phyloP scores from a whole-genome alignment of 2,113 vertebrate species.

The Petromus typicus region DNA sequence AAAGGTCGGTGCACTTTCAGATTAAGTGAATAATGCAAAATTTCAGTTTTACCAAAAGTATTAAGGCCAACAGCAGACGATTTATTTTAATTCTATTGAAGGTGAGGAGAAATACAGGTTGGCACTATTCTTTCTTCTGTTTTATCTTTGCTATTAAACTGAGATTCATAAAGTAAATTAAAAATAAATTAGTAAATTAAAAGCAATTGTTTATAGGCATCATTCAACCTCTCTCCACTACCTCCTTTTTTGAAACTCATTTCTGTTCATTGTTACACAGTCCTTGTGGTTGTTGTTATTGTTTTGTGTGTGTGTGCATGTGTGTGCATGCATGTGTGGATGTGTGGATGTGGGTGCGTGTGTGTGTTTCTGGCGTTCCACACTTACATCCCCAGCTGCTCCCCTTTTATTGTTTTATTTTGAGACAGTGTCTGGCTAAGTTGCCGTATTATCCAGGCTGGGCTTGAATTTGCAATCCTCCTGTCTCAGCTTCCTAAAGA shows the following conservation, averaged over 20 bases:
- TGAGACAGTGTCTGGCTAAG: background rate
- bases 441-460: background rate
- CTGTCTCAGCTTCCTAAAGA: background rate
- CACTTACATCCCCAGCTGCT: too few species aligned
- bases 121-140: background rate
- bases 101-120: background rate
- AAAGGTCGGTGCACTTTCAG: slow-evolving; percentile 15
- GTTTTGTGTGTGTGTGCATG: too few species aligned
- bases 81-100: slow-evolving; percentile 14
- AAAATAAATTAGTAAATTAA: slow-evolving; percentile 19
- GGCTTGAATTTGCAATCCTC: background rate
- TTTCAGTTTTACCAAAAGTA: slow-evolving; percentile 16
- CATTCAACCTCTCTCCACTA: background rate
- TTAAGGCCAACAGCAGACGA: background rate
- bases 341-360: too few species aligned
- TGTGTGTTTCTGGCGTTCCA: background rate
- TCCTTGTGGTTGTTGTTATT: background rate
- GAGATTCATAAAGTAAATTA: background rate
- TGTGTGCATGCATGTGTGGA: too few species aligned
- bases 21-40: background rate
- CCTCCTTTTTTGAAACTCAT: slow-evolving; percentile 38
- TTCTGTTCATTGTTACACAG: background rate
- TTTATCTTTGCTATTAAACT: slow-evolving; percentile 30
- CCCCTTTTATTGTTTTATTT: background rate
- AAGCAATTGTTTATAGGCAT: background rate